Evolutionary conservation across 2,797 vertebrate genomes (phyloP), one percentile per base, ranked within the genome.

Genomic region (Sebastes cheni): DNA sequence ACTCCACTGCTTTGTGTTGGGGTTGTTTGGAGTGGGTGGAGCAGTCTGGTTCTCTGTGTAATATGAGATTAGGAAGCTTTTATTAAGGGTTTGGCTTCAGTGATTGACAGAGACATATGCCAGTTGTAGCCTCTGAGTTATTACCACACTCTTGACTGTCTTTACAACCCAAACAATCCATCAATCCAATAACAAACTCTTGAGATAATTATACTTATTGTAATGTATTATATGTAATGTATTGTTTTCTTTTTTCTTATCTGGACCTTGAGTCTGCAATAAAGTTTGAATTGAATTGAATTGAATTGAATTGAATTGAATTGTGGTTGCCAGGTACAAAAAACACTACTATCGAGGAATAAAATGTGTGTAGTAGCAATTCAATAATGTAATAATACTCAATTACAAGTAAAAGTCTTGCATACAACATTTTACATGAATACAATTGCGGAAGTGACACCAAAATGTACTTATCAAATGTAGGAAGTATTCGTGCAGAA

Each of bases 91-190:
- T 3, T 27, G 5, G 13, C 2, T 36, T 52, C 6, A 20, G 14
- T 85, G 80, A 89, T 7, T 73, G 75, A 79, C 72, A 29, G 4
- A 11, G 16, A 39, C 89, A 79, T 22, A 7, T 78, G 82, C 54
- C 3, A 32, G 8, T 20, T 56, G 5, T 22, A 65, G 20, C 4
- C 39, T 13, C 9, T 25, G n/a, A 67, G 7, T 70, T 36, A 39
- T 8, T 6, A 23, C 20, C 4, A 36, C 8, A 23, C 5, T 50
- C 5, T 29, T 20, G 5, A 12, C 2, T 27, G 4, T 16, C 3
- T 71, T 12, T n/a, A 69, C 11, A 72, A 9, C n/a, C 18, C 13
- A 56, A 66, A 72, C 13, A 14, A 10, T 18, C 2, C 9, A n/a
- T 36, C 34, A 2, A 54, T 42, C 1, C 8, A 25, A 11, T 7